Evolutionary conservation across 1,140 invertebrate species (phyloP), one percentile per base, ranked within the genome.

Genomic region (Chironomus striatipennis): DNA sequence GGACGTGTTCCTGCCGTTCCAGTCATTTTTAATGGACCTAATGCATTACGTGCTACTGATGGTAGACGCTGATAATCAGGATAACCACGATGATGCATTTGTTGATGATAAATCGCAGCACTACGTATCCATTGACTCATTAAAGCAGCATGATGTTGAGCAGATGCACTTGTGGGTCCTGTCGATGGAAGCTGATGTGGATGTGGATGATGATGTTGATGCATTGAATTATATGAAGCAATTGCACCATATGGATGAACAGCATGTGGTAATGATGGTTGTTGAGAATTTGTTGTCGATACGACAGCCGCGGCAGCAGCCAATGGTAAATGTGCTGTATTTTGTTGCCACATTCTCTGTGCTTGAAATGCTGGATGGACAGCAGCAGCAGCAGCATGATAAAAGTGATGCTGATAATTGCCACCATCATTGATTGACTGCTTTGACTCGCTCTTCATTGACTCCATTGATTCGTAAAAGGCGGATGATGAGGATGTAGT

Each of bases 61-160:
- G 83, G 80, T 8, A 84, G 77, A 67, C 83, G 82, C 20, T 83
- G 80, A 47, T 80, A 78, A 34, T 83, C 77, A 43, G 83, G 74
- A 76, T 80, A 78, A 73, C 77, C 83, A 78, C 81, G 78, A 75
- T 64, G 24, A 24, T 80, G 79, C 15, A 70, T 64, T 65, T 86
- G 81, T 7, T 85, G 82, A 20, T 87, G 86, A 77, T 89, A 86
- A 7, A 90, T 77, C 1, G 90, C 89, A 0, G 89, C 89, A 75
- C 87, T 90, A 77, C 90, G 84, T 43, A 92, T 84, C 89, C 89
- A 91, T 76, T 90, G 90, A 77, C 90, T 90, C 73, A 91, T 84
- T 10, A 91, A 81, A 64, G 88, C 82, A 0, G 87, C 82, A 24
- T 87, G 86, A 75, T 88, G 87, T 42, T 78, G 85, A 81, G 77